Percentiles rank a stretch among this genome's conserved stretches.
Evolutionary conservation across 1,140 invertebrate species (phyloP).

Genomic region (Achroia grisella): DNA sequence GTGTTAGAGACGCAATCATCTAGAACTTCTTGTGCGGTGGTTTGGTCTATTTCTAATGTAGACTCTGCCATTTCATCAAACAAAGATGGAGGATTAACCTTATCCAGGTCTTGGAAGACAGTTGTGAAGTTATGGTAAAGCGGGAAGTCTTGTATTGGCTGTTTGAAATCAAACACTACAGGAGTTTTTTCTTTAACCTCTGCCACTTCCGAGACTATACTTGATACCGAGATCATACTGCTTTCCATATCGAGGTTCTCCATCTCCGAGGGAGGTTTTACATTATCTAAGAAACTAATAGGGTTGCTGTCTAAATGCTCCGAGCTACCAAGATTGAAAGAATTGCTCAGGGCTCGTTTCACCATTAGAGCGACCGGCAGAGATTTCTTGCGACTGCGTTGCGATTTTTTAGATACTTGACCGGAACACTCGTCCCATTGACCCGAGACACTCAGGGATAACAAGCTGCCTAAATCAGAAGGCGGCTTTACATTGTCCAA

Average conservation of each 20-base stretch:
- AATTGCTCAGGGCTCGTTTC: conserved; percentile 78
- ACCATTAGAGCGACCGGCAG: conserved; percentile 81
- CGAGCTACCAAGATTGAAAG: conserved; percentile 75
- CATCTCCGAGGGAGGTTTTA: conserved; percentile 88
- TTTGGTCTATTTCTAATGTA: conserved; percentile 74
- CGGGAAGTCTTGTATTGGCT: conserved; percentile 65
- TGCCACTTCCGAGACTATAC: conserved; percentile 85
- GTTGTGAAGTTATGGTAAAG: conserved; percentile 68
- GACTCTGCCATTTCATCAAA: conserved; percentile 86
- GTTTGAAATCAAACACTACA: conserved; percentile 71
- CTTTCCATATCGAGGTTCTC: conserved; percentile 86
- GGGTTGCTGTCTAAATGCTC: conserved; percentile 76
- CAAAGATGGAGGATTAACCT: conserved; percentile 86
- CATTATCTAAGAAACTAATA: conserved; percentile 80
- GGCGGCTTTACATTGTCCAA: conserved; percentile 86
- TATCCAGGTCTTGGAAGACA: conserved; percentile 81
- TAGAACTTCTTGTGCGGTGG: conserved; percentile 67
- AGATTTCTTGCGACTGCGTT: conserved; percentile 76
- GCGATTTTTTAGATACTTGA: conserved; percentile 51
- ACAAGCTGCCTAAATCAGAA: conserved; percentile 80
- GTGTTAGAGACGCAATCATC: conserved; percentile 72
- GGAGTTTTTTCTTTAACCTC: conserved; percentile 69
- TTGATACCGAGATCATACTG: conserved; percentile 88
- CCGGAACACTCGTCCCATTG: conserved; percentile 59
- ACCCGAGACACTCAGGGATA: conserved; percentile 77